Evolutionary conservation across 23 tunicate genomes (phyloP), one percentile per base, ranked within the genome.

Genomic region (Ciona savignyi): DNA sequence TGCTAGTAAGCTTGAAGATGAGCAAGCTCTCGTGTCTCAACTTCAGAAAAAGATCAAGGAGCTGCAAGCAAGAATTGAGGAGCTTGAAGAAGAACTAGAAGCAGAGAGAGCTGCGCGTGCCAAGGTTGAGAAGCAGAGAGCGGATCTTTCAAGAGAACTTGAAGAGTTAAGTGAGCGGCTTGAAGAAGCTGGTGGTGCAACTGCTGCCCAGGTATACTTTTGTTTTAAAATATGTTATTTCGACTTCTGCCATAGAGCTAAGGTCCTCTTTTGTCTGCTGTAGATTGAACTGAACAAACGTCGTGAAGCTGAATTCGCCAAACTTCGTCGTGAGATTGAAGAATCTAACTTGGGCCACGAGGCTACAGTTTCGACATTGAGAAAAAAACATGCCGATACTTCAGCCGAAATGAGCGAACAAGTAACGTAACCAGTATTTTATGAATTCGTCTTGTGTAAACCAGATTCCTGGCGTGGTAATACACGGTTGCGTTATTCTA

Each of bases 21-120:
- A 95, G 60, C 99, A 95, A 74, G 88, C 88, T 51, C 87, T 80
- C 34, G 90, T 88, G 1, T 32, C 77, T 61, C 96, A 88, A 78
- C 84, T 95, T n/a, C 93, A 85, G 60, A 88, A 85, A 81, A 95
- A 95, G 72, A 85, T 95, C 70, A 95, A 95, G 35, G 99, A 95
- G 67, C 81, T 95, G 0, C 99, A 95, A 69, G 94, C 95, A 0
- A 66, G 95, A 34, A 87, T 94, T 70, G 99, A 94, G 79, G 99
- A 94, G 71, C 82, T 94, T 2, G 99, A 94, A 75, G 99, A 94
- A 67, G 99, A 94, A 35, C 66, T 94, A 67, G 99, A 94, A 70
- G 93, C 99, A 23, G 99, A 94, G 33, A 63, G 99, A 74, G 86
- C 86, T 2, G 95, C 90, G 56, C 79, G 99, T 2, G 91, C 98